Evolutionary conservation across 2,797 vertebrate genomes (phyloP), one percentile per base, ranked within the genome.

Genomic region (Tokudaia muenninki): DNA sequence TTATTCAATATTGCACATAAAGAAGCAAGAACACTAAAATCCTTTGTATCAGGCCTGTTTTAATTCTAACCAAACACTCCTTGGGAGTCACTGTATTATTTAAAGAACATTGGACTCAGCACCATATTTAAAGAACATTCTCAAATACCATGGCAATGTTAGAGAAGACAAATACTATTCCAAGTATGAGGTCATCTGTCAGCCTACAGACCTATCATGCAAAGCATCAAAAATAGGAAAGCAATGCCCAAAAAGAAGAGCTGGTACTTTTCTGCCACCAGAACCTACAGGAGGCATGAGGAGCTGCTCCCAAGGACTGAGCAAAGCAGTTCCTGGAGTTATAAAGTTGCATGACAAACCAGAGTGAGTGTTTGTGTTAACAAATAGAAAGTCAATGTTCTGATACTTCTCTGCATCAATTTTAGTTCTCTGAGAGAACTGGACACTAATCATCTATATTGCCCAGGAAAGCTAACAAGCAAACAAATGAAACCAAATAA

Each of bases 71-170:
- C 72, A 19, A 55, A 3, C 0, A 3, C 34, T 91, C 21, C 50
- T 95, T 95, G 52, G 84, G 78, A 93, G 80, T 92, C 29, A 86
- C 2, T 87, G 86, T 59, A 88, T 59, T 78, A 86, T 80, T 84
- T 96, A 92, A 89, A 94, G 90, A 96, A 81, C 16, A 65, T 81
- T 67, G 75, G 31, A 90, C 44, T 78, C 52, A 52, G 13, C 52
- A 52, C 52, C 52, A 52, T 78, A 86, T 80, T 84, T 96, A 92
- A 89, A 94, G 90, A 96, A 81, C 12, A 65, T 81, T 67, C 44
- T 78, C 77, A 92, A 88, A 94, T 91, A 94, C 26, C 83, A 95
- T 65, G 92, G 80, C 61, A 90, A 29, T 87, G 44, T 95, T 59
- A 87, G 59, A 93, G 72, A 34, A 96, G 50, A 90, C 81, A 74